A percentile compares a stretch with the other conserved stretches of the same genome.
Evolutionary conservation across 2,888 invertebrate genomes (phyloP).

Genomic region (Hypercompe scribonia): DNA sequence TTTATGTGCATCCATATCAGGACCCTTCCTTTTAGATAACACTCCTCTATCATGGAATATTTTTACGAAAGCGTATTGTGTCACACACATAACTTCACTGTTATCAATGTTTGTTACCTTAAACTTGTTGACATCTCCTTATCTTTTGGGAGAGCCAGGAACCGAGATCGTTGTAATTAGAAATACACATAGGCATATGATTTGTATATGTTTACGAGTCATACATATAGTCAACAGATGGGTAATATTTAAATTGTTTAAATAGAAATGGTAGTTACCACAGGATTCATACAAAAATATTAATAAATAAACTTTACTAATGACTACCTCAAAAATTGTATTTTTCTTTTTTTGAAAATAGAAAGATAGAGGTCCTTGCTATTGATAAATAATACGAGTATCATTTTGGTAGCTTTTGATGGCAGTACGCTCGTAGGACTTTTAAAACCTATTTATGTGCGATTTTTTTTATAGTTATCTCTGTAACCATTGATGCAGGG

Average conservation of each 20-base stretch:
- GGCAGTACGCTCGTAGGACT: too few relatives aligned
- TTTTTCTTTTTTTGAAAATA: too few relatives aligned
- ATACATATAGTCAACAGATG: slow-evolving; percentile 19
- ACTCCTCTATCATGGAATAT: slow-evolving; percentile 34
- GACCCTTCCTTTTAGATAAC: neutral
- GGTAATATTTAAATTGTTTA: slow-evolving; percentile 23
- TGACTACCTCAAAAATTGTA: too few relatives aligned
- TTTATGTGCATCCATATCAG: neutral
- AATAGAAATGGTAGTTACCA: neutral
- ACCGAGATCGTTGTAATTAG: slow-evolving; percentile 41
- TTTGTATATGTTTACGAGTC: slow-evolving; percentile 40
- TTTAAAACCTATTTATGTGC: too few relatives aligned
- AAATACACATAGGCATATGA: slow-evolving; percentile 21
- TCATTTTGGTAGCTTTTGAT: too few relatives aligned
- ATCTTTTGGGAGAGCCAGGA: slow-evolving; percentile 56
- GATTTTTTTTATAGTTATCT: too few relatives aligned
- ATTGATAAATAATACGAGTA: too few relatives aligned
- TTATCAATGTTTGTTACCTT: slow-evolving; percentile 55
- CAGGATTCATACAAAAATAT: neutral
- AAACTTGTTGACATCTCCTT: slow-evolving; percentile 57
- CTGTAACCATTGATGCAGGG: too few relatives aligned
- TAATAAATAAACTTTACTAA: neutral
- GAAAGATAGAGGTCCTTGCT: too few relatives aligned
- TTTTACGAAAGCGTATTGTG: slow-evolving; percentile 38
- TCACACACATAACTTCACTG: slow-evolving; percentile 28